phyloP scores from a whole-genome alignment of 2,113 vertebrate species.

The Xenopus laevis region DNA sequence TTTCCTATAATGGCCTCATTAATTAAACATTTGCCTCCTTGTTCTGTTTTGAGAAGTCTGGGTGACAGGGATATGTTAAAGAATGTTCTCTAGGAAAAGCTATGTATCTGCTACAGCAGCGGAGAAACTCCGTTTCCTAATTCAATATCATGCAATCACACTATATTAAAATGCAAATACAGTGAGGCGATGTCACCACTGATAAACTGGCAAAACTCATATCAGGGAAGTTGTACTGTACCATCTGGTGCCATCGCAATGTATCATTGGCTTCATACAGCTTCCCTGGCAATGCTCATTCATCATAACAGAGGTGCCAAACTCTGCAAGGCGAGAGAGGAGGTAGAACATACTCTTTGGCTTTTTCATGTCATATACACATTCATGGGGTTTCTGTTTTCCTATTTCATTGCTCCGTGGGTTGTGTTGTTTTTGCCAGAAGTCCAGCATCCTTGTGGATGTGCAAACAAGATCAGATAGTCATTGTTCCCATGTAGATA shows the following conservation, averaged over 20 bases:
- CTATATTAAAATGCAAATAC: constrained; percentile 42
- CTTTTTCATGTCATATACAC: constrained; percentile 5
- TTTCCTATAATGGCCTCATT: too few species aligned
- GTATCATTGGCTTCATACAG: constrained; percentile 40
- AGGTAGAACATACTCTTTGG: constrained; percentile 18
- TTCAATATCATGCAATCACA: constrained; percentile 12
- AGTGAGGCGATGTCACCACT: constrained; percentile 37
- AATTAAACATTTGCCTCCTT: not conserved
- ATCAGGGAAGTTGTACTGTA: constrained; percentile 42
- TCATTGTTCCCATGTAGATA: constrained; percentile 7
- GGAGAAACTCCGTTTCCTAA: constrained; percentile 21
- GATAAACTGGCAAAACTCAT: constrained; percentile 44
- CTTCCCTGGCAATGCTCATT: constrained; percentile 43
- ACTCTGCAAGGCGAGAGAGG: constrained; percentile 10
- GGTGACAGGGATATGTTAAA: too few species aligned
- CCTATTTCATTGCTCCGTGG: constrained; percentile 18
- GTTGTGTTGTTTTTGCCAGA: constrained; percentile 26
- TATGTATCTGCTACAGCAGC: not conserved
- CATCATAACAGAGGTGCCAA: constrained; percentile 31
- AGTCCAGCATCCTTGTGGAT: constrained; percentile 9
- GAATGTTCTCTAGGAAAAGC: not conserved
- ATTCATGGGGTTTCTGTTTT: constrained; percentile 40
- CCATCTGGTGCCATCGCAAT: constrained; percentile 45
- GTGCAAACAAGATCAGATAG: constrained; percentile 11
- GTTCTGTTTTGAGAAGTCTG: too few species aligned